phyloP scores from a whole-genome alignment of 2,113 vertebrate species.

The Climacteris rufus region DNA sequence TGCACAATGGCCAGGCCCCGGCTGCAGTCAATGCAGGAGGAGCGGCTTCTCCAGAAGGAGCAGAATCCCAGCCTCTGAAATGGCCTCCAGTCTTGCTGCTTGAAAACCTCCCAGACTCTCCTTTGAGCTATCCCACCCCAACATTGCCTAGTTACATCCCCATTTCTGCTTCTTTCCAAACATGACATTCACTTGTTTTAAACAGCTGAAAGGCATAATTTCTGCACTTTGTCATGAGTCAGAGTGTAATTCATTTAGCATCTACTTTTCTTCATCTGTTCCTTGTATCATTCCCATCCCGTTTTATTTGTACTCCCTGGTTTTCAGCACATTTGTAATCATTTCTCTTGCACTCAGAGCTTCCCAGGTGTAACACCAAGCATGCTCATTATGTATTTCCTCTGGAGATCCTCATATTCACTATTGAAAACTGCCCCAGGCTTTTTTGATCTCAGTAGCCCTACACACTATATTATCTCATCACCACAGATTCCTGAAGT shows the following conservation, averaged over 20 bases:
- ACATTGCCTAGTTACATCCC: neutral
- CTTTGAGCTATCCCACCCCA: neutral
- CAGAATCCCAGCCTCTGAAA: neutral
- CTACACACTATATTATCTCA: neutral
- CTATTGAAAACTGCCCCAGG: neutral
- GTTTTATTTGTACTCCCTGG: neutral
- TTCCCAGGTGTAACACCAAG: neutral
- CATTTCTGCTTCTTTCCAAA: neutral
- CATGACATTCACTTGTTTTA: neutral
- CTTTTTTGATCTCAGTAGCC: neutral
- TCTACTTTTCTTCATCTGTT: neutral
- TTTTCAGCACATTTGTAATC: neutral
- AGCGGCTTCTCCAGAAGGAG: neutral
- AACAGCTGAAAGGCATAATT: neutral
- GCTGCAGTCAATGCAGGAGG: neutral
- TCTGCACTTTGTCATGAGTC: neutral
- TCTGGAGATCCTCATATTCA: neutral
- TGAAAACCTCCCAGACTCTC: neutral
- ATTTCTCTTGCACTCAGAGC: neutral
- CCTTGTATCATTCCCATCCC: neutral
- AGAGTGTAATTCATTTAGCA: neutral
- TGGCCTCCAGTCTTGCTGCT: neutral
- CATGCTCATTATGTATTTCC: neutral
- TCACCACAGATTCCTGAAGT: neutral
- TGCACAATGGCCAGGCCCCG: neutral